Evolutionary conservation across 1,140 invertebrate species (phyloP), one percentile per base, ranked within the genome.

Genomic region (Drosophila sucinea): DNA sequence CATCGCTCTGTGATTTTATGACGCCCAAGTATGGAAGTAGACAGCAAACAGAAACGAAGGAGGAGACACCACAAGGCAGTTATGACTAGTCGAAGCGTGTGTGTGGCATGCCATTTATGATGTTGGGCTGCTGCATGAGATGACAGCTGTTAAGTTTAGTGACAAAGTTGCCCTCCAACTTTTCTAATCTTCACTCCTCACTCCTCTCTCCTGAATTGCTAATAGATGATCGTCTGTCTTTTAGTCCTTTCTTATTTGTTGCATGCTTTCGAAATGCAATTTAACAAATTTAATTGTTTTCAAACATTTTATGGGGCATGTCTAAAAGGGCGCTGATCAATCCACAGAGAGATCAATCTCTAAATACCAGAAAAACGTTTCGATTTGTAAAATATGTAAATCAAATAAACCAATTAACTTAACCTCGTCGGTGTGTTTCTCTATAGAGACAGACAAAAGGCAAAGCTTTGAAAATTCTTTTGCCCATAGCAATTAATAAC

Each of bases 321-420:
- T 78, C 70, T 29, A 56, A 74, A 56, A 73, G 71, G 70, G 32
- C 40, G 40, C 8, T 8, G 23, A 44, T 67, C 10, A n/a, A 60
- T 57, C 27, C 32, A 58, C 23, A n/a, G 11, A 57, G 27, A 61
- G 51, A 57, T 17, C 57, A 4, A 60, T 17, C 63, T 81, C 78
- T 78, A 86, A 85, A 81, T 72, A 75, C 74, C 82, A 85, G 81
- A 85, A 85, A 85, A 85, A 86, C 77, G 79, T 67, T 84, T 77
- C 54, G 65, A 81, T 81, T 81, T 81, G 77, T 75, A 64, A 60
- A 69, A 72, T 78, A 85, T 85, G 77, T 63, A 85, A 85, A 86
- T 86, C 67, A 67, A 69, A 60, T 67, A 51, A 27, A 51, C 44
- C 23, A 81, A 64, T 77, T 56, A 77, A 73, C 40, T 44, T 60